phyloP scores from a whole-genome alignment of 2,888 invertebrate genomes.

The Aporophyla lueneburgensis region DNA sequence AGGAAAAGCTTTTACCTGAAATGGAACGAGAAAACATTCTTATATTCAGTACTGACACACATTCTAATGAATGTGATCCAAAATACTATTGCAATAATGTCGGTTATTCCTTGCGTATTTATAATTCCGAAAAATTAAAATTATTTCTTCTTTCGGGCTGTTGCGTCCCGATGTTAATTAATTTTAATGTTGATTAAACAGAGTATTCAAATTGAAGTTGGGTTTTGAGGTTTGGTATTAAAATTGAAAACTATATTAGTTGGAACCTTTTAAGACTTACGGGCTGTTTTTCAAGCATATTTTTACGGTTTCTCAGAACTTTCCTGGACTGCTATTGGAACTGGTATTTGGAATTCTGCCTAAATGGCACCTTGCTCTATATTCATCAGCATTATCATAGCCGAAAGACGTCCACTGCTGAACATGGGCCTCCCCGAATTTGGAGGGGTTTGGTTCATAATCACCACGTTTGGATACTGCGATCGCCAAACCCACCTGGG shows the following conservation, averaged over 20 bases:
- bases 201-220: slow-evolving; percentile 27
- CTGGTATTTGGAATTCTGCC: not conserved
- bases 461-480: too few species aligned
- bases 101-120: slow-evolving; percentile 50
- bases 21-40: too few species aligned
- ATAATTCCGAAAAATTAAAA: slow-evolving; percentile 52
- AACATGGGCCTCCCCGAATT: too few species aligned
- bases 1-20: too few species aligned
- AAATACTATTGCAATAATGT: slow-evolving; percentile 59
- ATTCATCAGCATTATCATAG: too few species aligned
- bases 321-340: not conserved
- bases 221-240: slow-evolving; percentile 22
- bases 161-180: slow-evolving; percentile 52
- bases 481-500: too few species aligned
- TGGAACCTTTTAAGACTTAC: not conserved
- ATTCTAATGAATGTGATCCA: slow-evolving; percentile 69
- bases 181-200: slow-evolving; percentile 50
- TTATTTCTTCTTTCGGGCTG: slow-evolving; percentile 19
- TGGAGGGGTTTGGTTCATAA: too few species aligned
- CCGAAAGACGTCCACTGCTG: too few species aligned
- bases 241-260: slow-evolving; percentile 34
- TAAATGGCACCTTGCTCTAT: not conserved
- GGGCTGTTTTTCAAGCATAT: not conserved
- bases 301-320: not conserved
- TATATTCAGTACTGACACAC: slow-evolving; percentile 69